phyloP scores from a whole-genome alignment of 2,797 vertebrate species.

The Otolemur crassicaudatus region DNA sequence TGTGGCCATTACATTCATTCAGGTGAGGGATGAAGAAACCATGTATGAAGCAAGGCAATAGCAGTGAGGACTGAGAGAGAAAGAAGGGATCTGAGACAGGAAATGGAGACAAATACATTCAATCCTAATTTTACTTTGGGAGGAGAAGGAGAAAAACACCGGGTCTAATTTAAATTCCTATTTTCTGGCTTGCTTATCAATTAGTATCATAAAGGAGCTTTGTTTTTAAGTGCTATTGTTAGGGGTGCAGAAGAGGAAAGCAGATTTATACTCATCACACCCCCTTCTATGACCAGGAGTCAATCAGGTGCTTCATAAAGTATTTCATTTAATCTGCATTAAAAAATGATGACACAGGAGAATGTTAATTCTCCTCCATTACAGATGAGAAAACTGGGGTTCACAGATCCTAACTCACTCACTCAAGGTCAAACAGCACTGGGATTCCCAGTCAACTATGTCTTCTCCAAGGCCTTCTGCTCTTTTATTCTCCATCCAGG shows the following conservation, averaged over 20 bases:
- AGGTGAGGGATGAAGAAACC: background rate
- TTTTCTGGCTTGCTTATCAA: slow-evolving; percentile 37
- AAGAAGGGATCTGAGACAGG: background rate
- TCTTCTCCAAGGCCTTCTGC: background rate
- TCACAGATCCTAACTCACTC: slow-evolving; percentile 11
- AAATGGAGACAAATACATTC: background rate
- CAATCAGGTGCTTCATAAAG: background rate
- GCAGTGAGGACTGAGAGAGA: background rate
- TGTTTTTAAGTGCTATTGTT: background rate
- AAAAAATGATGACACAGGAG: background rate
- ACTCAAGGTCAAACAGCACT: background rate
- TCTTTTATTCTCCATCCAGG: background rate
- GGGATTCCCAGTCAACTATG: background rate
- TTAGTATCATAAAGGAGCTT: background rate
- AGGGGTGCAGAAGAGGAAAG: background rate
- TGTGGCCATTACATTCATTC: background rate
- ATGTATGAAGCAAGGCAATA: background rate
- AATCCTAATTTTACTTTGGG: background rate
- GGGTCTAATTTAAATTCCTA: slow-evolving; percentile 13
- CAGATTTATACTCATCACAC: background rate
- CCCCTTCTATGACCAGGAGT: background rate
- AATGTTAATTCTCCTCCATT: background rate
- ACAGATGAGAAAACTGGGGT: background rate
- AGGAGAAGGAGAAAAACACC: background rate
- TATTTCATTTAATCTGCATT: background rate